Percentiles rank a stretch among this genome's conserved stretches.
phyloP scores from a whole-genome alignment of 2,113 vertebrate genomes.

The Bubo blakistoni region DNA sequence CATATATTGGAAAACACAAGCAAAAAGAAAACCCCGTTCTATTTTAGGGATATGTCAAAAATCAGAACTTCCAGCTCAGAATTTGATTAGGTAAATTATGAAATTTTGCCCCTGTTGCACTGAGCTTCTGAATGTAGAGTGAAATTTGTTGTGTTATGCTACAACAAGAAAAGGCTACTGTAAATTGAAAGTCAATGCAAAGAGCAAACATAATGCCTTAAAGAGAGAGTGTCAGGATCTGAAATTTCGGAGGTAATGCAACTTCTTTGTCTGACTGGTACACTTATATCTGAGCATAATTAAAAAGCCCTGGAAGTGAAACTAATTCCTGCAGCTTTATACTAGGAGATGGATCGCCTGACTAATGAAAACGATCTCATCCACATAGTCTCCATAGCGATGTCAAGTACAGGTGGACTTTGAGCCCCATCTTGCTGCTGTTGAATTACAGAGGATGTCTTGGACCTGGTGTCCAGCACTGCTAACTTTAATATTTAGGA shows the following conservation, averaged over 20 bases:
- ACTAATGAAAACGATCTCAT: background rate
- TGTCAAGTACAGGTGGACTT: background rate
- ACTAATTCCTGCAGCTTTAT: constrained; percentile 22
- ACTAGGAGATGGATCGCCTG: background rate
- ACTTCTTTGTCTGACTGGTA: background rate
- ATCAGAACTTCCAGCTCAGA: background rate
- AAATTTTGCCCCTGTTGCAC: background rate
- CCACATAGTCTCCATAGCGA: background rate
- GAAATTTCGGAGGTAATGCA: background rate
- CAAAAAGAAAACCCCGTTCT: background rate
- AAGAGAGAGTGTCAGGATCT: background rate
- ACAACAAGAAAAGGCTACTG: background rate
- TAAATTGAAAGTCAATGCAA: background rate
- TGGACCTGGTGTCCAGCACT: background rate
- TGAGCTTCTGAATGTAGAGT: background rate
- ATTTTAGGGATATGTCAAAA: background rate
- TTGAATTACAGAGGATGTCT: background rate
- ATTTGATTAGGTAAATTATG: background rate
- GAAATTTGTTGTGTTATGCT: background rate
- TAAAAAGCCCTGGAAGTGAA: constrained; percentile 37
- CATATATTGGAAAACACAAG: background rate
- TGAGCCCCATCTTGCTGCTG: background rate
- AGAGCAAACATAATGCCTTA: background rate
- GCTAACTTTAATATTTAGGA: background rate
- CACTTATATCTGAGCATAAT: background rate